These are phyloP conservation scores for Clytia hemisphaerica DNA, from an alignment of 30 jellyfish, hydroid and myxozoan species.

Conservation along the genomic window DNA sequence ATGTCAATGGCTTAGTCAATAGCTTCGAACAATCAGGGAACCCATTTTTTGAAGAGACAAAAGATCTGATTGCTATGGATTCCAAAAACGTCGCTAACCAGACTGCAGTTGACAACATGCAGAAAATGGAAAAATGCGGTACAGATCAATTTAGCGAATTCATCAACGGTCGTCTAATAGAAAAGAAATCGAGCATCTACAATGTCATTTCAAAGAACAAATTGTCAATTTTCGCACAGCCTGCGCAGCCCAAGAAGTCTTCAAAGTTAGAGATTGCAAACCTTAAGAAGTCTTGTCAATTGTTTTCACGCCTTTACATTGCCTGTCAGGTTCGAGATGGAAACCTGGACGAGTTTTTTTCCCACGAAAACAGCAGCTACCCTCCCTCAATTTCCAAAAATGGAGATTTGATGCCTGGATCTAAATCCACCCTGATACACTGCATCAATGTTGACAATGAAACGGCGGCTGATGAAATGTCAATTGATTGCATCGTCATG, in stretches of 20 bases:
- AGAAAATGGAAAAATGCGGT: no score
- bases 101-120: neutral
- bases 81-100: slow-evolving; percentile 9
- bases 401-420: slow-evolving; percentile 31
- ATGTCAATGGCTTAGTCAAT: slow-evolving; percentile 18
- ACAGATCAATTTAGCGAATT: no score
- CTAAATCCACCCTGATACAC: slow-evolving; percentile 35
- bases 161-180: no score
- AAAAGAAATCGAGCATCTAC: no score
- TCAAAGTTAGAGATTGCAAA: slow-evolving; percentile 2
- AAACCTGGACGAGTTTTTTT: slow-evolving; percentile 43
- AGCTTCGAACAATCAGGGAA: slow-evolving; percentile 26
- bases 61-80: slow-evolving; percentile 35
- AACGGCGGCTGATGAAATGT: neutral
- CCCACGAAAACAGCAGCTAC: slow-evolving; percentile 48
- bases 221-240: no score
- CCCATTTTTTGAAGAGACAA: slow-evolving; percentile 37
- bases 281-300: slow-evolving; percentile 1
- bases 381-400: slow-evolving; percentile 49
- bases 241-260: no score
- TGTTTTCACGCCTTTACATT: slow-evolving; percentile 60
- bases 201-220: no score
- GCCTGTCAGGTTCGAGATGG: slow-evolving; percentile 75
- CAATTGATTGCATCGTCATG: slow-evolving; percentile 13
- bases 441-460: neutral